Conservation (phyloP, 2,888 invertebrate genomes). For the Beris morrisii region DNA sequence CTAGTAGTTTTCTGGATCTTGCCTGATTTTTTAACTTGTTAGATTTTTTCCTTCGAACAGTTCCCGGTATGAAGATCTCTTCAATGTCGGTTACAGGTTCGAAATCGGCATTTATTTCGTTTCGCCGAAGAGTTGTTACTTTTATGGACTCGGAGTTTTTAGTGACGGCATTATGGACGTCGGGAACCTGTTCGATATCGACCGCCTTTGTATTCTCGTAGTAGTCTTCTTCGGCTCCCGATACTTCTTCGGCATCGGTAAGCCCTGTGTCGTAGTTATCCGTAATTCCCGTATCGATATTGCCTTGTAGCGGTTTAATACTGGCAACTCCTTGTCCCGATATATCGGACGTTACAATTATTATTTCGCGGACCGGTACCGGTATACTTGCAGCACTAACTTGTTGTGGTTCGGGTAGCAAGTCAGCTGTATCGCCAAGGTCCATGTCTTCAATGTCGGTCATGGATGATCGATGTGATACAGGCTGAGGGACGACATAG, state of each 20-base stretch:
- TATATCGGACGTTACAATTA: constrained; percentile 54
- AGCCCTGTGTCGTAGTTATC: constrained; percentile 42
- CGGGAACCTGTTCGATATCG: constrained; percentile 41
- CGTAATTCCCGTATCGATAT: constrained; percentile 48
- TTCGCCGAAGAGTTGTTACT: constrained; percentile 40
- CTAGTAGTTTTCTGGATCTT: constrained; percentile 43
- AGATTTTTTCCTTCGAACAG: constrained; percentile 50
- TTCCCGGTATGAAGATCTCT: constrained; percentile 53
- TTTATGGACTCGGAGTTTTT: constrained; percentile 45
- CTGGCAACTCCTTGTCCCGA: constrained; percentile 56
- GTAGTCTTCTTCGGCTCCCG: constrained; percentile 52
- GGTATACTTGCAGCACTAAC: constrained; percentile 50
- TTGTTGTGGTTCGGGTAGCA: constrained; percentile 32
- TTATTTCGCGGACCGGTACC: constrained; percentile 56
- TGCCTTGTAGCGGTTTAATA: constrained; percentile 56
- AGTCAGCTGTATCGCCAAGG: constrained; percentile 42
- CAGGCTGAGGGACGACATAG: not conserved
- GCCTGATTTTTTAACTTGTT: constrained; percentile 46
- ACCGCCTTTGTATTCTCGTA: constrained; percentile 35
- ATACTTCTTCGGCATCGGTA: constrained; percentile 55
- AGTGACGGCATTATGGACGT: constrained; percentile 46
- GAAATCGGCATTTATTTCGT: constrained; percentile 42
- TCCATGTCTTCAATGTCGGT: constrained; percentile 56
- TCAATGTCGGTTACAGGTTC: constrained; percentile 59
- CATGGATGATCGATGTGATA: constrained; percentile 40